Evolutionary conservation across 2,888 invertebrate genomes (phyloP).

Genomic region (Muscina levida): DNA sequence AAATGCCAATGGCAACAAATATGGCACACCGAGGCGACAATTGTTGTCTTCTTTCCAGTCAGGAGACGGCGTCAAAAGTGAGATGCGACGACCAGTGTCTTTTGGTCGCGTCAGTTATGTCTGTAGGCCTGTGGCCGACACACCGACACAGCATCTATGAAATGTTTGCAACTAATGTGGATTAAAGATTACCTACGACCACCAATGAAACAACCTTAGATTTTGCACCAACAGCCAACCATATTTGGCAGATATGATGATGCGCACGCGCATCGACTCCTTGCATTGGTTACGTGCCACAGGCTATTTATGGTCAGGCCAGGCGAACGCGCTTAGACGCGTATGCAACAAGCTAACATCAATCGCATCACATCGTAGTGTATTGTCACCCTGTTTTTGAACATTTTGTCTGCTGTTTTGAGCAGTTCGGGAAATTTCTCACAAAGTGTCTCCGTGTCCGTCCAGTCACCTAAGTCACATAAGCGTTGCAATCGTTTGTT

Average conservation of each 20-base stretch:
- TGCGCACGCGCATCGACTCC: slow-evolving; percentile 73
- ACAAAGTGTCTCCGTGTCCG: background rate
- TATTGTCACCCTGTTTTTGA: slow-evolving; percentile 32
- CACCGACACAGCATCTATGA: background rate
- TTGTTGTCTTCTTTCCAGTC: slow-evolving; percentile 73
- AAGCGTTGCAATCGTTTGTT: slow-evolving; percentile 34
- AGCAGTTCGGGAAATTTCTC: background rate
- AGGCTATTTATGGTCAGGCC: slow-evolving; percentile 60
- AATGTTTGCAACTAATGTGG: slow-evolving; percentile 61
- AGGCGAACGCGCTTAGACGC: slow-evolving; percentile 31
- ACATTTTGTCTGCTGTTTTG: slow-evolving; percentile 15
- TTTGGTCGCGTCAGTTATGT: slow-evolving; percentile 45
- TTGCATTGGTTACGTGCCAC: slow-evolving; percentile 45
- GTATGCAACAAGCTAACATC: background rate
- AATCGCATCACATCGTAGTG: background rate
- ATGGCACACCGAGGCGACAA: slow-evolving; percentile 76
- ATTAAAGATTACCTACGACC: slow-evolving; percentile 49
- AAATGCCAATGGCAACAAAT: slow-evolving; percentile 70
- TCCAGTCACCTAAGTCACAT: background rate
- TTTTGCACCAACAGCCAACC: slow-evolving; percentile 57
- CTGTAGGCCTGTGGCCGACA: background rate
- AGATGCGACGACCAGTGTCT: slow-evolving; percentile 57
- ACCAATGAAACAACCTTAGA: slow-evolving; percentile 28
- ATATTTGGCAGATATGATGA: slow-evolving; percentile 68
- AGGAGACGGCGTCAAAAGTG: slow-evolving; percentile 64